Conservation (phyloP, 2,888 invertebrate genomes). For the Hydroisotoma schaefferi region DNA sequence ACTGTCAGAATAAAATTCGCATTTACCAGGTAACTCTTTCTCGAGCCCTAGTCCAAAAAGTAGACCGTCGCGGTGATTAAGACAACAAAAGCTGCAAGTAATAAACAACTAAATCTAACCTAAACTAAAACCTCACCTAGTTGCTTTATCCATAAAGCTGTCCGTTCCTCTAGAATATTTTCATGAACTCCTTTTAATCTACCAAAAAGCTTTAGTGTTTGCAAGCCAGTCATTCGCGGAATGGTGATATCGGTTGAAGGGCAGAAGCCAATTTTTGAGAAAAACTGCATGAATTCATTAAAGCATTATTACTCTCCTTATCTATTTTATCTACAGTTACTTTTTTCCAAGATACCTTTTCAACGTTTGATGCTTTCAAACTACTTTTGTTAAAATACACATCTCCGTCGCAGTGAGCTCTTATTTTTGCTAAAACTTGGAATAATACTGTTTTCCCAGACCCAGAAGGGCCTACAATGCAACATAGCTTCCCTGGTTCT, state of each 20-base stretch:
- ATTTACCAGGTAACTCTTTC: conserved; percentile 11
- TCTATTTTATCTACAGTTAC: neutral
- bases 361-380: no score
- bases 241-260: conserved; percentile 9
- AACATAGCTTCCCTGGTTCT: conserved; percentile 20
- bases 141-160: conserved; percentile 17
- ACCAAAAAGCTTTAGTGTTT: conserved; percentile 23
- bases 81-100: neutral
- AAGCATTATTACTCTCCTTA: neutral
- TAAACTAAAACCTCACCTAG: neutral
- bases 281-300: neutral
- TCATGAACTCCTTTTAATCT: conserved; percentile 23
- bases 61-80: neutral
- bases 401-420: conserved; percentile 16
- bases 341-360: no score
- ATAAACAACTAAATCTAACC: no score
- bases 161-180: neutral
- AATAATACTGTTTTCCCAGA: conserved; percentile 22
- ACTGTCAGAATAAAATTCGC: conserved; percentile 13
- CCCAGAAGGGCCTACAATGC: conserved; percentile 20
- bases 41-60: conserved; percentile 4
- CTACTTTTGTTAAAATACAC: conserved; percentile 17
- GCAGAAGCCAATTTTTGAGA: conserved; percentile 18
- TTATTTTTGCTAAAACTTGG: conserved; percentile 21
- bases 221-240: conserved; percentile 16